Evolutionary conservation across 2,888 invertebrate species (phyloP).

Genomic region (Dicycla oo): DNA sequence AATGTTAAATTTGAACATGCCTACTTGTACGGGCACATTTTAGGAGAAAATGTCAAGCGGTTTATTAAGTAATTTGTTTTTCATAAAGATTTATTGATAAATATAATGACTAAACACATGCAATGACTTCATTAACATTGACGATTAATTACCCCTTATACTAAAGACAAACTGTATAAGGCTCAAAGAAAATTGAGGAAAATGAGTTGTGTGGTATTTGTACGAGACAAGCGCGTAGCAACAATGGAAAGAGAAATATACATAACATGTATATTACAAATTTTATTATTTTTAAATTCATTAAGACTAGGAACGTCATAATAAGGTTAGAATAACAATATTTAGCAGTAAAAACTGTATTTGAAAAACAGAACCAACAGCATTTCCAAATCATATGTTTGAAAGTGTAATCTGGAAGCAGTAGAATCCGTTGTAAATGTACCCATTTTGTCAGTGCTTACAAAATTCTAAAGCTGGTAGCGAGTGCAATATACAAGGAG

Average conservation of each 20-base stretch:
- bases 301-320: background rate
- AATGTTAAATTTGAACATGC: slow-evolving; percentile 88
- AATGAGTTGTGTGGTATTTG: background rate
- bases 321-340: background rate
- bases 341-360: background rate
- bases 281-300: background rate
- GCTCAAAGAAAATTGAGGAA: slow-evolving; percentile 29
- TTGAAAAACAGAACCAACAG: background rate
- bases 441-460: slow-evolving; percentile 70
- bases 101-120: slow-evolving; percentile 57
- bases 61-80: slow-evolving; percentile 85
- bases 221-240: background rate
- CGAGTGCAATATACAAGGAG: slow-evolving; percentile 71
- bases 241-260: background rate
- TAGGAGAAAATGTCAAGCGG: slow-evolving; percentile 82
- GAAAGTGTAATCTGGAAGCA: slow-evolving; percentile 58
- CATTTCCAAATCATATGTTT: slow-evolving; percentile 46
- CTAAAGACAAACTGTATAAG: background rate
- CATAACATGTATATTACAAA: background rate
- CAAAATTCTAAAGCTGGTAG: slow-evolving; percentile 68
- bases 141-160: slow-evolving; percentile 28
- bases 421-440: slow-evolving; percentile 53
- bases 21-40: slow-evolving; percentile 80
- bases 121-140: slow-evolving; percentile 62
- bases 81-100: slow-evolving; percentile 74